A percentile compares a stretch with the other conserved stretches of the same genome.
These are phyloP conservation scores for Tetragnatha montana DNA, from an alignment of 2,888 invertebrate species.

Conservation along the genomic window DNA sequence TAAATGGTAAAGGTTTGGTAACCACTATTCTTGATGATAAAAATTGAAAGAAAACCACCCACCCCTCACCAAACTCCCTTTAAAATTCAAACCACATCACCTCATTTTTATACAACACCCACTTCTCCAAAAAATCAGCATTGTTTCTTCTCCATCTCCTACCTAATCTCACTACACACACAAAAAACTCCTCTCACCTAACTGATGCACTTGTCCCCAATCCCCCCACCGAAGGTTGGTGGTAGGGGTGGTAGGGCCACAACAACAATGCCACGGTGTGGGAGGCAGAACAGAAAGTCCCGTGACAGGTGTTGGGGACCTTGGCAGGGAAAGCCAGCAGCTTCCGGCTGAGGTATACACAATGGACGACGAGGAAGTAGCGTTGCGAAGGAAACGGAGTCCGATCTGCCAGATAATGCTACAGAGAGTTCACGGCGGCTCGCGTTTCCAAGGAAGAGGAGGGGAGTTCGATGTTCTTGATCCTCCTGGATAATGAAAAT, in stretches of 20 bases:
- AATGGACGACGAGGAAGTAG: constrained; percentile 51
- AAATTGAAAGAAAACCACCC: too few species aligned
- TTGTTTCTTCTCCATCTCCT: not conserved
- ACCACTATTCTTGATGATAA: too few species aligned
- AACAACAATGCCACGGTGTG: constrained; percentile 12
- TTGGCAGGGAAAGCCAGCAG: constrained; percentile 10
- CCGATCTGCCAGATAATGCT: constrained; percentile 7
- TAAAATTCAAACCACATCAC: not conserved
- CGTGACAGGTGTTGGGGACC: constrained; percentile 49
- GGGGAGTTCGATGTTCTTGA: not conserved
- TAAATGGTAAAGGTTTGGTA: too few species aligned
- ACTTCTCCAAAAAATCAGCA: constrained; percentile 7
- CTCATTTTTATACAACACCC: not conserved
- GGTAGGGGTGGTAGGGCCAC: too few species aligned
- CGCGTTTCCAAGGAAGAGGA: not conserved
- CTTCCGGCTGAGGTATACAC: constrained; percentile 22
- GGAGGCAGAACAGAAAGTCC: constrained; percentile 16
- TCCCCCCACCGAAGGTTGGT: constrained; percentile 23
- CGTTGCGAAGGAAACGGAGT: constrained; percentile 35
- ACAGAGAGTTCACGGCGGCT: constrained; percentile 37
- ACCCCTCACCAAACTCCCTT: too few species aligned
- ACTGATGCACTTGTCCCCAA: constrained; percentile 2
- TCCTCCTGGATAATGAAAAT: constrained; percentile 8
- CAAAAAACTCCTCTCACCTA: not conserved
- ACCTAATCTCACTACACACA: not conserved